A percentile compares a stretch with the other conserved stretches of the same genome.
Evolutionary conservation across 2,888 invertebrate species (phyloP).

Genomic region (Pharmacophagus antenor): DNA sequence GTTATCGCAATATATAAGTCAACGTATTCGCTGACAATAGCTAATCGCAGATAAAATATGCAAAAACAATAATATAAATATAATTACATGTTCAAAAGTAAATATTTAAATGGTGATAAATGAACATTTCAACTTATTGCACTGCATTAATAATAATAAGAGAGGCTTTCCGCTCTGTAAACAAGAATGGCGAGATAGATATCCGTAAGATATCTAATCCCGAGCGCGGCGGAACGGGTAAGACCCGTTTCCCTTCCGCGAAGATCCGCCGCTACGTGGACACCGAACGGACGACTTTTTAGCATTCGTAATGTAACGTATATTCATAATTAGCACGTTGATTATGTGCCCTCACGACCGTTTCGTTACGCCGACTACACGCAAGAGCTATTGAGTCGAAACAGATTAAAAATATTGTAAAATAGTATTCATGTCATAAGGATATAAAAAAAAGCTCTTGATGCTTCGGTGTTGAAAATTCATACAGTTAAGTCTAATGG

Average conservation of each 20-base stretch:
- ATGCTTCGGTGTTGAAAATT: no score
- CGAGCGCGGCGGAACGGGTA: constrained; percentile 43
- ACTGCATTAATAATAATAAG: not conserved
- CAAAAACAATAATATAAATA: no score
- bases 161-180: not conserved
- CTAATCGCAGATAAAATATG: no score
- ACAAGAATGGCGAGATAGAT: constrained; percentile 33
- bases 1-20: no score
- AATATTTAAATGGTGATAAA: no score
- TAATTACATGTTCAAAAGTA: no score
- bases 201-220: constrained; percentile 36
- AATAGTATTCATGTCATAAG: no score
- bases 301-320: constrained; percentile 30
- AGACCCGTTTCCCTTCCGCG: constrained; percentile 61
- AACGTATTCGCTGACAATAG: no score
- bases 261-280: constrained; percentile 51
- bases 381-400: no score
- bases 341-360: constrained; percentile 1
- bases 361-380: constrained; percentile 1
- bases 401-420: no score
- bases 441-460: no score
- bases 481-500: no score
- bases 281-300: constrained; percentile 42
- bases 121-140: not conserved
- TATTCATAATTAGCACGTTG: constrained; percentile 17